Base-by-base conservation (phyloP, 1,140 invertebrate species). In the Calosoma granatense region DNA sequence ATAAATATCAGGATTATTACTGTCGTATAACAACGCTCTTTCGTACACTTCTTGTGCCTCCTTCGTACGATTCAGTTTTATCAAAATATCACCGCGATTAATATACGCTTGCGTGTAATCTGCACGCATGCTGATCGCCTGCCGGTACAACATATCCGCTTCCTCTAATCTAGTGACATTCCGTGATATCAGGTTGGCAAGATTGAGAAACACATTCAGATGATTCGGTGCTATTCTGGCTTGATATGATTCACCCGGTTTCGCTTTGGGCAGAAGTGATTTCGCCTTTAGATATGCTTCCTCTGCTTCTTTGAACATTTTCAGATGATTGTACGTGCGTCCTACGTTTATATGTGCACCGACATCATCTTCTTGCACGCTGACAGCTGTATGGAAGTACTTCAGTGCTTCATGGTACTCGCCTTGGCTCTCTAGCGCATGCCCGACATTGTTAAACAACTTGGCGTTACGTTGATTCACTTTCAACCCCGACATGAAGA, bases 41-140 rank as follows among this genome's bases (percentile, higher is more conserved):
- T 96, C 91, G 68, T 97, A 98, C 20, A 96, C 92, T 69, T 94
- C 87, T 71, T 94, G 88, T 0, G 95, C 95, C 73, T 97, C 94
- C 67, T 92, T 87, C 2, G 92, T 94, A 59, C 92, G 84, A 74
- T 95, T 95, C 65, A 97, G 77, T 76, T 96, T 97, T 67, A 98
- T 90, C 43, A 97, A 80, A 70, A 98, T 90, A 75, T 97, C 94
- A 0, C 94, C 94, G 53, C 94, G 81, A 75, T 97, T 97, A 61
- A 97, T 97, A 67, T 97, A 97, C 2, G 94, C 95, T 71, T 97
- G 90, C 0, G 94, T 94, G 72, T 97, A 98, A 77, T 98, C 95
- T 12, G 93, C 86, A 61, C 94, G 78, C 95, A 98, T 98, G 65
- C 91, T 94, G 58, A 97, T 97, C 0, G 94, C 94, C 67, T 95